Evolutionary conservation across 1,140 invertebrate genomes (phyloP).

Genomic region (Scaptodrosophila lebanonensis): DNA sequence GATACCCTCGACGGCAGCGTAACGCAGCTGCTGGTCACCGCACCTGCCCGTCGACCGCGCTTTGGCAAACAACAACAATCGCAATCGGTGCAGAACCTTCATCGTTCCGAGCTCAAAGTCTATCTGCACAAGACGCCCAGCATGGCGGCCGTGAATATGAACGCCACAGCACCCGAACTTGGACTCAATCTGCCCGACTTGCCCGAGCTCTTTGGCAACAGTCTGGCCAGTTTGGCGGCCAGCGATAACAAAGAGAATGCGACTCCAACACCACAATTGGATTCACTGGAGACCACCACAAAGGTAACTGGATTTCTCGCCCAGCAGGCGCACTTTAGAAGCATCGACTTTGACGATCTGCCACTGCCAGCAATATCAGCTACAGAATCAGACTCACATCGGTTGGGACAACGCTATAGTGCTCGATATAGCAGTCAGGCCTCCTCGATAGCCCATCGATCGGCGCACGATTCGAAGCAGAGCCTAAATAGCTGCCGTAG

Average conservation of each 20-base stretch:
- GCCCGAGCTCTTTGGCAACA: conserved; percentile 58
- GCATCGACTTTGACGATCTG: conserved; percentile 63
- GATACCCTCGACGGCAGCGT: not conserved
- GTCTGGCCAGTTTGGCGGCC: conserved; percentile 51
- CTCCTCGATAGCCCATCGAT: too few species aligned
- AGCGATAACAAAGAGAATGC: conserved; percentile 45
- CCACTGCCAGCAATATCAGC: too few species aligned
- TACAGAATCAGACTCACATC: not conserved
- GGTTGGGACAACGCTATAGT: not conserved
- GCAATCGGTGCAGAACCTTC: conserved; percentile 68
- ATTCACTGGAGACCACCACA: not conserved
- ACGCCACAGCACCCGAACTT: conserved; percentile 37
- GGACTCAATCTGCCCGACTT: conserved; percentile 53
- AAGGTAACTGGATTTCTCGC: conserved; percentile 31
- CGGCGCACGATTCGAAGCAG: conserved; percentile 37
- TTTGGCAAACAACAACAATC: conserved; percentile 56
- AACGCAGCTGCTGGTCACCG: too few species aligned
- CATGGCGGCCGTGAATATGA: conserved; percentile 52
- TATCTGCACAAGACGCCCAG: conserved; percentile 69
- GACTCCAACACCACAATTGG: conserved; percentile 3
- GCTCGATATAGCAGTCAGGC: conserved; percentile 18
- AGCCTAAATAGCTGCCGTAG: conserved; percentile 36
- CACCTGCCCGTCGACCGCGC: conserved; percentile 34
- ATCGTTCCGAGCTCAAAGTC: conserved; percentile 64
- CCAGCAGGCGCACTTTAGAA: conserved; percentile 54